Evolutionary conservation across 2,113 vertebrate species (phyloP).

Genomic region (Lampris megalopsis): DNA sequence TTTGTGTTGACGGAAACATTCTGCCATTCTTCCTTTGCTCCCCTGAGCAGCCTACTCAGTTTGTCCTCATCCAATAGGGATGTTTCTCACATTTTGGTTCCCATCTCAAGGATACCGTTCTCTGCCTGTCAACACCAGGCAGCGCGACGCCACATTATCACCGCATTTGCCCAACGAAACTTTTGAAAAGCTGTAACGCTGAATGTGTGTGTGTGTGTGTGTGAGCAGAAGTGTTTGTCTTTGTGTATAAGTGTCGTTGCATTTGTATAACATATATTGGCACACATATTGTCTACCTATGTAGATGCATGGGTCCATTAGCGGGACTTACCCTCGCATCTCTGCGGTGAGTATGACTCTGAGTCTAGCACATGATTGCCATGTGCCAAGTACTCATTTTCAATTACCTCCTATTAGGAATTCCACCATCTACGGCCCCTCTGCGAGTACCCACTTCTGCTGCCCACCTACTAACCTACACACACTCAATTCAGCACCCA

Average conservation of each 20-base stretch:
- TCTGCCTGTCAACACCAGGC: conserved; percentile 18
- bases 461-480: conserved; percentile 73
- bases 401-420: conserved; percentile 79
- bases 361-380: conserved; percentile 68
- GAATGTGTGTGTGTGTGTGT: too few relatives aligned
- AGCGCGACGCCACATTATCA: background rate
- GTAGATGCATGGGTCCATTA: conserved; percentile 32
- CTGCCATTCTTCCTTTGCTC: conserved; percentile 34
- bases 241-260: too few relatives aligned
- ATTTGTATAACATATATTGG: background rate
- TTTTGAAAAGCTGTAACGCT: background rate
- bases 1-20: background rate
- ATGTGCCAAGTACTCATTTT: conserved; percentile 69
- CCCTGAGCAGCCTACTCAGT: conserved; percentile 22
- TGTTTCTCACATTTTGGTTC: conserved; percentile 47
- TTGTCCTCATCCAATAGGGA: conserved; percentile 6
- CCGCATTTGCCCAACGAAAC: background rate
- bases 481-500: conserved; percentile 62
- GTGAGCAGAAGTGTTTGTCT: too few relatives aligned
- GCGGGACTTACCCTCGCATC: conserved; percentile 23
- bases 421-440: conserved; percentile 60
- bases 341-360: conserved; percentile 26
- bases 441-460: conserved; percentile 68
- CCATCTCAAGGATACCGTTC: conserved; percentile 57
- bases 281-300: conserved; percentile 5